Conservation (phyloP, 2,113 vertebrate species). For the Gymnocephalus cernua region DNA sequence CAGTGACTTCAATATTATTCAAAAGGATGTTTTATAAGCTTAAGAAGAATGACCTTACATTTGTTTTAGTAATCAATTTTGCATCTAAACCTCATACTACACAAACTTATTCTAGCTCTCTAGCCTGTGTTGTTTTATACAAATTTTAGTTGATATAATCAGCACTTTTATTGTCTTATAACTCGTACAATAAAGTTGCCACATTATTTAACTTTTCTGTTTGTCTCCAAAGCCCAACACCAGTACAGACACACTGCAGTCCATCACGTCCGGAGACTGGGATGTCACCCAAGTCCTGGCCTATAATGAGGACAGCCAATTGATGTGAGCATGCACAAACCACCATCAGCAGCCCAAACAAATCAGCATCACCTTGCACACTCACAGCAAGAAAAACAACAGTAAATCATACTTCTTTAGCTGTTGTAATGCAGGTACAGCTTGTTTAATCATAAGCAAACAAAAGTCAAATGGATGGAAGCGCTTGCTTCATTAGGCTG, state of each 20-base stretch:
- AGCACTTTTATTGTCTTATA: too few relatives aligned
- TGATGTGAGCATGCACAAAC: conserved; percentile 87
- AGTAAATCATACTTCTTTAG: not conserved
- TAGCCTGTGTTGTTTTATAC: not conserved
- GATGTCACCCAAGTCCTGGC: conserved; percentile 94
- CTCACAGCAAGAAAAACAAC: too few relatives aligned
- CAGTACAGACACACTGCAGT: conserved; percentile 92
- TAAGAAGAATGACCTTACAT: too few relatives aligned
- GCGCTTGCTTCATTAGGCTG: not conserved
- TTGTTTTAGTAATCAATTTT: too few relatives aligned
- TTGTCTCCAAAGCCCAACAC: conserved; percentile 88
- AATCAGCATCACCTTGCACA: not conserved
- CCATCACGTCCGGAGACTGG: conserved; percentile 97
- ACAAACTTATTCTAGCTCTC: not conserved
- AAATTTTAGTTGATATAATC: too few relatives aligned
- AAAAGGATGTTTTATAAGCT: not conserved
- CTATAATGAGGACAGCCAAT: conserved; percentile 91
- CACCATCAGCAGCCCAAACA: not conserved
- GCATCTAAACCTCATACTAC: not conserved
- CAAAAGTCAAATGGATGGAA: not conserved
- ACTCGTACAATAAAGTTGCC: not conserved
- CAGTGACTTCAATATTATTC: too few relatives aligned
- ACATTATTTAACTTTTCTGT: not conserved
- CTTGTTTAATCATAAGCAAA: not conserved
- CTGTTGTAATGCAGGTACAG: not conserved